Evolutionary conservation across 1,140 invertebrate genomes (phyloP), one percentile per base, ranked within the genome.

Genomic region (Drosophila kikkawai): DNA sequence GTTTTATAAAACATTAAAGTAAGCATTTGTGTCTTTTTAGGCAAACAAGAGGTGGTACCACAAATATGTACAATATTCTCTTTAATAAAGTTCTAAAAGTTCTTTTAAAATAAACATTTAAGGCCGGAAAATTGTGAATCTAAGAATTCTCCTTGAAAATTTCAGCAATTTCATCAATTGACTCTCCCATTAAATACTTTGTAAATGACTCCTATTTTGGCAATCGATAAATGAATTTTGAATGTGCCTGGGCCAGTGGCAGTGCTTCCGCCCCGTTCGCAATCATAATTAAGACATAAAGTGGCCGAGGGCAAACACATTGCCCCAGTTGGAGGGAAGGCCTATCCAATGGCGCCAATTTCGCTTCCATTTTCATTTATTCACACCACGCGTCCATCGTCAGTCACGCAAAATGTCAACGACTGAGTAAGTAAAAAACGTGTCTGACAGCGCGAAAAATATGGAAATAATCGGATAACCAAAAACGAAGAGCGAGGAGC

Each of bases 331-430:
- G 47, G 42, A 59, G 68, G 48, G 22, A 58, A 58, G 50, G 51
- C 37, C 41, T 77, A 77, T 78, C 68, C 86, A 75, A 63, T 65
- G 73, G 85, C 74, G 55, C 69, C 85, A 90, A 87, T 81, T 88
- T 79, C 32, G 69, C 32, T 60, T 51, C 56, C 85, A 88, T 87
- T 88, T 82, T 90, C 85, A 91, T 91, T 91, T 91, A 91, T 91
- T 91, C 87, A 75, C 87, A 86, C 82, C 86, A 91, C 82, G 76
- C 82, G 66, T 84, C 86, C 76, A 90, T 91, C 86, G 86, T 80
- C 86, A 91, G 86, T 91, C 86, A 91, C 86, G 86, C 87, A 91
- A 91, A 91, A 86, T 91, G 87, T 91, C 87, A 91, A 85, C 82
- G 82, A 77, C 75, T 90, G 84, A 80, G 84, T 84, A 90, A 90